Evolutionary conservation across 2,888 invertebrate species (phyloP).

Genomic region (Tortrix viridana): DNA sequence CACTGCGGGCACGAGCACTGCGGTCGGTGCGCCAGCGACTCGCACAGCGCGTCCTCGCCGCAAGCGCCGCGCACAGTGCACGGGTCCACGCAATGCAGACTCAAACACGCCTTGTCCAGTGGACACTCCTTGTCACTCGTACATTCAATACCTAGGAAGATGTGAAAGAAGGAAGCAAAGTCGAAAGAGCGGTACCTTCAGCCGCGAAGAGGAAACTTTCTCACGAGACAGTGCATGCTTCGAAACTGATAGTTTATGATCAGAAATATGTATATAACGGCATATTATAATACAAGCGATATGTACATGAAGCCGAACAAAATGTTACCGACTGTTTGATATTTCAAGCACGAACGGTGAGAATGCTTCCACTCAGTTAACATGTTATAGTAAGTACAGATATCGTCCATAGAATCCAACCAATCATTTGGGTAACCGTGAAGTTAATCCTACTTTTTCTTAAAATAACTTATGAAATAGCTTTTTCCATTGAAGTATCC

Average conservation of each 20-base stretch:
- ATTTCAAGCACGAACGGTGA: conserved; percentile 84
- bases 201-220: conserved; percentile 94
- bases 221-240: conserved; percentile 90
- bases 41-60: conserved; percentile 95
- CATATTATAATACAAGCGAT: conserved; percentile 86
- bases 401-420: conserved; percentile 27
- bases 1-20: conserved; percentile 95
- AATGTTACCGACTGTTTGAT: conserved; percentile 80
- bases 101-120: conserved; percentile 95
- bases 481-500: conserved; percentile 42
- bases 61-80: conserved; percentile 95
- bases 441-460: conserved; percentile 21
- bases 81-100: conserved; percentile 95
- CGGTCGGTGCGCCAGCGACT: conserved; percentile 92
- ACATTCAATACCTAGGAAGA: conserved; percentile 92
- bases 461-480: conserved; percentile 12
- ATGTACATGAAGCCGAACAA: conserved; percentile 85
- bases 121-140: conserved; percentile 95
- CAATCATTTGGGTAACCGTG: conserved; percentile 23
- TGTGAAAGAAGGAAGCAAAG: conserved; percentile 85
- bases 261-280: conserved; percentile 79
- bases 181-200: conserved; percentile 91
- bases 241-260: conserved; percentile 83
- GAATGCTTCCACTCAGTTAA: conserved; percentile 83
- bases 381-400: conserved; percentile 40